Base-by-base conservation (phyloP, 2,888 invertebrate species). In the Troides aeacus region DNA sequence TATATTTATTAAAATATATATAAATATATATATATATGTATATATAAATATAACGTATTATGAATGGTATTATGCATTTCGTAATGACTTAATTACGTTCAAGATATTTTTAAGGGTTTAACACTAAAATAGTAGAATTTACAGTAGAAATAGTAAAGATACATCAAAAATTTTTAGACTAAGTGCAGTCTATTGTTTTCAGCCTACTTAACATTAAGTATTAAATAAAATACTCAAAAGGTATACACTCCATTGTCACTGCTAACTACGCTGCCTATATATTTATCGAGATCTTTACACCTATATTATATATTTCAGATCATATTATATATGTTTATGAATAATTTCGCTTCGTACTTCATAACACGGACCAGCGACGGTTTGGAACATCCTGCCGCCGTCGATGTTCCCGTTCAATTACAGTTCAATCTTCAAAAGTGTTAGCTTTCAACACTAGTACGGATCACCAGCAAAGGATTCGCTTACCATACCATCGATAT, bases 101-200 rank as follows among this genome's bases (percentile, higher is more conserved):
- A 7, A 58, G 58, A 56, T 53, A 63, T 46, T 21, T 42, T 60
- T 50, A 66, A 53, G 1, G 62, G 56, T 61, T 62, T 62, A 66
- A 61, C 42, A 62, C 56, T 61, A 65, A 60, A 64, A 65, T 66
- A 61, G 57, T 42, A 70, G 72, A 74, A 68, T 70, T 68, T 72
- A 63, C 59, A 59, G 71, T 78, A 79, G 74, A 78, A 80, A 77
- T 75, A 78, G 81, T 82, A 84, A 84, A 81, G 74, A 77, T 73
- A 73, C 76, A 76, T 81, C 77, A 78, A 83, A 84, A 53, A 83
- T 82, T 74, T 30, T 82, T 79, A 81, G 76, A 83, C 83, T 79
- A 79, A 74, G 64, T 66, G 68, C 76, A 72, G 74, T 75, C 73
- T 70, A 71, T 73, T 70, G 65, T 72, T 73, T 71, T 69, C 71